phyloP scores from a whole-genome alignment of 2,113 vertebrate genomes.

The Brienomyrus longianalis region DNA sequence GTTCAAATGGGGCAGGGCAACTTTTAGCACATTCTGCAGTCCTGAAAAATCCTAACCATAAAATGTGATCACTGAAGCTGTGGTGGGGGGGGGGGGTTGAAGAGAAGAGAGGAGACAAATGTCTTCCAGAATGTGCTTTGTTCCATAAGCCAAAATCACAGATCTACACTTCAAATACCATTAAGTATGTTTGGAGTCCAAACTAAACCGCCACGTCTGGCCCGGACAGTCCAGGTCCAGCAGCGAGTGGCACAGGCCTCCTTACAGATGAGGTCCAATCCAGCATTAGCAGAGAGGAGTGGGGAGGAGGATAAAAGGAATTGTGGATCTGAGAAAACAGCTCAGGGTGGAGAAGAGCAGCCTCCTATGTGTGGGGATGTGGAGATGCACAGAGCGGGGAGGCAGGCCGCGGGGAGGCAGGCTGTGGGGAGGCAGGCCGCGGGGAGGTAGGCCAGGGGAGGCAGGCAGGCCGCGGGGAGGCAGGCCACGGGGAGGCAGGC shows the following conservation, averaged over 20 bases:
- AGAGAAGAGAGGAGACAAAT: background rate
- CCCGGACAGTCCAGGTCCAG: background rate
- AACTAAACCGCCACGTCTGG: background rate
- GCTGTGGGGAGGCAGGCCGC: too few relatives aligned
- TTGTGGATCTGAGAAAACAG: background rate
- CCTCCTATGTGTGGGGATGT: background rate
- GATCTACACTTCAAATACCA: background rate
- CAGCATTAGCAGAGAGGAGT: background rate
- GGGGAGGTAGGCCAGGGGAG: too few relatives aligned
- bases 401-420: too few relatives aligned
- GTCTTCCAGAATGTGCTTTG: background rate
- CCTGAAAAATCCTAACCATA: background rate
- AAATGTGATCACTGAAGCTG: background rate
- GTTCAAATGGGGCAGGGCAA: background rate
- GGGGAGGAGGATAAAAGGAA: background rate
- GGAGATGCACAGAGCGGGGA: background rate
- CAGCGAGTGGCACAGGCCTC: background rate
- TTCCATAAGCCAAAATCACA: background rate
- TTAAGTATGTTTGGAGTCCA: constrained; percentile 2
- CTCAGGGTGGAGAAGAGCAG: background rate
- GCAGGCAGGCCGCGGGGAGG: too few relatives aligned
- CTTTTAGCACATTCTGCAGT: background rate
- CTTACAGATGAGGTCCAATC: background rate
- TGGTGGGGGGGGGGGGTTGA: background rate
- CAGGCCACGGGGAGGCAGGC: too few relatives aligned